phyloP scores from a whole-genome alignment of 2,888 invertebrate genomes.

The Gari tellinella region DNA sequence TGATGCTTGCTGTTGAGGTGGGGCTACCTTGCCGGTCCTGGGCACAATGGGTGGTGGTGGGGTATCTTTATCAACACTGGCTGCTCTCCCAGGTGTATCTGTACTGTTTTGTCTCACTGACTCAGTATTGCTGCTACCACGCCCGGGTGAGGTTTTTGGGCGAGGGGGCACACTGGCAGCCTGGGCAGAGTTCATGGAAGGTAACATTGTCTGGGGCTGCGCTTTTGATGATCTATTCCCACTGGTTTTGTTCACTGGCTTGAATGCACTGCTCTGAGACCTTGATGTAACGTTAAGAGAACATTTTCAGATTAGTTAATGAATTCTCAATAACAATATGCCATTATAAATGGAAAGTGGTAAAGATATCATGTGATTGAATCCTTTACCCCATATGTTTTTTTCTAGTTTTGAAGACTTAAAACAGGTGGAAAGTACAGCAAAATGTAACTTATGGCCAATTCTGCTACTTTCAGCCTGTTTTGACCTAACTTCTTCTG shows the following conservation, averaged over 20 bases:
- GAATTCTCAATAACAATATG: no score
- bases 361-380: no score
- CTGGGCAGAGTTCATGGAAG: background rate
- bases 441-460: no score
- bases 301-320: no score
- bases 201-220: no score
- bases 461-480: no score
- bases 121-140: conserved; percentile 7
- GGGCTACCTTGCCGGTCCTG: conserved; percentile 8
- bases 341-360: no score
- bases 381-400: no score
- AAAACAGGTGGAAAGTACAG: no score
- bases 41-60: conserved; percentile 49
- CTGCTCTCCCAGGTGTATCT: conserved; percentile 7
- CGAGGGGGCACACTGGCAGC: background rate
- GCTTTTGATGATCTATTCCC: conserved; percentile 35
- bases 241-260: conserved; percentile 62
- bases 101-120: background rate
- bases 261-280: conserved; percentile 63
- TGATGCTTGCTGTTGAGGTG: background rate
- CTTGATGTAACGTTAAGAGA: no score
- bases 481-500: no score
- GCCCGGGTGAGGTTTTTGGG: conserved; percentile 37
- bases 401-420: no score
- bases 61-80: conserved; percentile 25